Evolutionary conservation across 2,113 vertebrate species (phyloP).

Genomic region (Ahaetulla prasina): DNA sequence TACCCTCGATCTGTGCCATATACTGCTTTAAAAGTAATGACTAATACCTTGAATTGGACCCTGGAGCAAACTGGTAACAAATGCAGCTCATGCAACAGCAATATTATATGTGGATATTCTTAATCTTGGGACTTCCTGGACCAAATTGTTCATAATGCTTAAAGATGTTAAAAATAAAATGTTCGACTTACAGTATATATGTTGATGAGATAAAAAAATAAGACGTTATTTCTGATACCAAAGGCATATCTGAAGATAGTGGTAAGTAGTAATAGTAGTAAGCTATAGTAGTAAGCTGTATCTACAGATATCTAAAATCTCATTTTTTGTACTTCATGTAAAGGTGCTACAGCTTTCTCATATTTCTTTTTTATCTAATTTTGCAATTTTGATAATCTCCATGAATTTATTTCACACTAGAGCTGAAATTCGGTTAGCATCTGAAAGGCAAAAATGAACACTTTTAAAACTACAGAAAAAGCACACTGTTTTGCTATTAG

Average conservation of each 20-base stretch:
- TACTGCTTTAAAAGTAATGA: neutral
- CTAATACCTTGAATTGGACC: neutral
- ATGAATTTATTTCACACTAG: neutral
- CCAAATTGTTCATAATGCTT: neutral
- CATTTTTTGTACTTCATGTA: neutral
- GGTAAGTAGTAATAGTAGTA: too few species aligned
- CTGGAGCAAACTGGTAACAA: neutral
- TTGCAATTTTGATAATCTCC: conserved; percentile 29
- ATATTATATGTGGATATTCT: neutral
- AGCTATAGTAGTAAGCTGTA: neutral
- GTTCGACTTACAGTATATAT: neutral
- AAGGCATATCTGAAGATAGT: neutral
- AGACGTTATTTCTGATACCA: conserved; percentile 12
- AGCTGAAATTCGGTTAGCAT: neutral
- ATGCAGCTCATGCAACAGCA: neutral
- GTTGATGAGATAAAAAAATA: neutral
- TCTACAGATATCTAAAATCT: neutral
- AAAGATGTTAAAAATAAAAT: neutral
- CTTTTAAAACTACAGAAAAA: neutral
- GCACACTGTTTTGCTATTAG: neutral
- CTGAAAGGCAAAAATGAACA: conserved; percentile 19
- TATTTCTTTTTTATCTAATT: conserved; percentile 9
- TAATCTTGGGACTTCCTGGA: neutral
- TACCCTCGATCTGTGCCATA: neutral
- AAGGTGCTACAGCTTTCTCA: neutral